These are phyloP conservation scores for Gymnobelideus leadbeateri DNA, from an alignment of 2,113 vertebrate genomes.

Conservation along the genomic window DNA sequence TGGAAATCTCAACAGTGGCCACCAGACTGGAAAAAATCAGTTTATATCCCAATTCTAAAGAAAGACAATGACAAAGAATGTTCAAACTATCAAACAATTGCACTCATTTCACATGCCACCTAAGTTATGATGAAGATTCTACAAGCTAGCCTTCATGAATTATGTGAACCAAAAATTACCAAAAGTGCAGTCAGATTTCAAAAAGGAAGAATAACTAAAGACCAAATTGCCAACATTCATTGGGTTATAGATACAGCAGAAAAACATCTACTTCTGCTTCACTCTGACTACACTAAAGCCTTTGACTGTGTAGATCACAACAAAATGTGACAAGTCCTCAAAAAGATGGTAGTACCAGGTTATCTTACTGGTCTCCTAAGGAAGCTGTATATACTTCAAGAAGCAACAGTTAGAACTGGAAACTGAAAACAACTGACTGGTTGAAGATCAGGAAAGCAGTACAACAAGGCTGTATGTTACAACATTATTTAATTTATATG, in stretches of 20 bases:
- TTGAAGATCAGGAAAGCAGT: not conserved
- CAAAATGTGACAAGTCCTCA: too few species aligned
- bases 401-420: not conserved
- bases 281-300: not conserved
- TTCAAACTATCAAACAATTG: not conserved
- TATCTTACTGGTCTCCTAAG: not conserved
- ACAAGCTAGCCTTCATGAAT: not conserved
- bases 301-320: not conserved
- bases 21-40: not conserved
- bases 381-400: not conserved
- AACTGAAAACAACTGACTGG: not conserved
- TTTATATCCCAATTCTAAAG: not conserved
- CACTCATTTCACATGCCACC: not conserved
- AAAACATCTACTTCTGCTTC: not conserved
- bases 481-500: not conserved
- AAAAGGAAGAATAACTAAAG: not conserved
- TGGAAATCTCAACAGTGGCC: too few species aligned
- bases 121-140: not conserved
- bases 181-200: not conserved
- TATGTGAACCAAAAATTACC: not conserved
- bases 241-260: not conserved
- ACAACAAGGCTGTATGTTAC: not conserved
- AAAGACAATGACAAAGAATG: not conserved
- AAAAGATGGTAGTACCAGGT: not conserved
- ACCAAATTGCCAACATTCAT: not conserved